phyloP scores from a whole-genome alignment of 2,113 vertebrate species.

The Onychostoma macrolepis region DNA sequence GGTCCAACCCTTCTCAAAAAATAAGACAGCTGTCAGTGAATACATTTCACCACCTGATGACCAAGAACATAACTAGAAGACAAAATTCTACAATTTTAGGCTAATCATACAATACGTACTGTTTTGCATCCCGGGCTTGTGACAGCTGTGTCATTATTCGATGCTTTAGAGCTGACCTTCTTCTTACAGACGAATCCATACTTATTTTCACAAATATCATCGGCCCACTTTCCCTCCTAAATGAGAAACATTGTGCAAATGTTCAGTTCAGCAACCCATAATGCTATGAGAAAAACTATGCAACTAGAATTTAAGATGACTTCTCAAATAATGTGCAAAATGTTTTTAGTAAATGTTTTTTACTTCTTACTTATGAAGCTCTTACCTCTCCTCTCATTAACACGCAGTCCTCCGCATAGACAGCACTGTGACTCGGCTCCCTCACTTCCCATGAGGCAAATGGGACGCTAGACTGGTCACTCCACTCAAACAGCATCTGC shows the following conservation, averaged over 20 bases:
- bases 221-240: slow-evolving; percentile 91
- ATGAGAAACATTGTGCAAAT: background rate
- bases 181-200: slow-evolving; percentile 88
- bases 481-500: slow-evolving; percentile 93
- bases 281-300: background rate
- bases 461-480: slow-evolving; percentile 82
- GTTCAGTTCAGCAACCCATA: background rate
- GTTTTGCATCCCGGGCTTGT: slow-evolving; percentile 79
- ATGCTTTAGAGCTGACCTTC: slow-evolving; percentile 69
- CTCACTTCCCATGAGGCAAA: slow-evolving; percentile 86
- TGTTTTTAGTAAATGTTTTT: slow-evolving; percentile 4
- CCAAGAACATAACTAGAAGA: background rate
- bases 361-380: background rate
- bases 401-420: slow-evolving; percentile 84
- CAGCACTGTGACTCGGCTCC: slow-evolving; percentile 77
- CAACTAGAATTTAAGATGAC: background rate
- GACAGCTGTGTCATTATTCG: slow-evolving; percentile 60
- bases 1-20: slow-evolving; percentile 84
- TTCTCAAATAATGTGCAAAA: background rate
- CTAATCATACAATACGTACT: slow-evolving; percentile 73
- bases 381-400: slow-evolving; percentile 86
- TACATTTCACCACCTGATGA: background rate
- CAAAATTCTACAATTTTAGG: background rate
- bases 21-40: background rate
- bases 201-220: slow-evolving; percentile 80